Evolutionary conservation across 2,888 invertebrate genomes (phyloP), one percentile per base, ranked within the genome.

Genomic region (Omphaloscelis lunosa): DNA sequence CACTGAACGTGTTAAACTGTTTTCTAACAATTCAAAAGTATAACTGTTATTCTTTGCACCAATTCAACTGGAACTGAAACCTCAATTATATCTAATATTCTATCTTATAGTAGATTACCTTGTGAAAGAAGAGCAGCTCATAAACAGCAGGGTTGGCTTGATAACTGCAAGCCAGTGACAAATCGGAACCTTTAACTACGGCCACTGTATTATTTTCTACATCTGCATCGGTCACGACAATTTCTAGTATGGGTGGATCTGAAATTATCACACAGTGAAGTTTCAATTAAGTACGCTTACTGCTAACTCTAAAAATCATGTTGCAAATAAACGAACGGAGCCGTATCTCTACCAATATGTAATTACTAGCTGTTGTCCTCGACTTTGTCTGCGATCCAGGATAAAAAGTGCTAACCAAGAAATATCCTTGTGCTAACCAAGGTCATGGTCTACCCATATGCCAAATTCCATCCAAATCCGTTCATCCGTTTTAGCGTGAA

Each of bases 81-180:
- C 34, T 29, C 12, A 29, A 56, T 15, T 48, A 8, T 12, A 66
- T 12, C 20, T 27, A 23, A 20, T 27, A 66, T 11, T 53, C 7
- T 39, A 39, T 17, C 5, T 23, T n/a, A 23, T 23, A 41, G 9
- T 39, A 63, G 61, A 68, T 88, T 91, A 96, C 96, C 93, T 93
- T 92, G 84, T 94, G 95, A 80, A 93, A 95, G 95, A 96, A 96
- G 41, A 91, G 91, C 11, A 96, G 85, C 80, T 94, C 93, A 79
- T 94, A 93, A 2, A 94, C 89, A 5, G 92, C 88, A 3, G 96
- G 96, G 79, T 96, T 96, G 0, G 96, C 95, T 77, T 92, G 88
- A 67, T 94, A 92, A 63, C 88, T 94, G 90, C 96, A 96, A 75
- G 94, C 94, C 72, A 96, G 82, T 4, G 93, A 90, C 12, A 96